A percentile compares a stretch with the other conserved stretches of the same genome.
These are phyloP conservation scores for Lepidochrysops patricia DNA, from an alignment of 2,888 invertebrate genomes.

Conservation along the genomic window DNA sequence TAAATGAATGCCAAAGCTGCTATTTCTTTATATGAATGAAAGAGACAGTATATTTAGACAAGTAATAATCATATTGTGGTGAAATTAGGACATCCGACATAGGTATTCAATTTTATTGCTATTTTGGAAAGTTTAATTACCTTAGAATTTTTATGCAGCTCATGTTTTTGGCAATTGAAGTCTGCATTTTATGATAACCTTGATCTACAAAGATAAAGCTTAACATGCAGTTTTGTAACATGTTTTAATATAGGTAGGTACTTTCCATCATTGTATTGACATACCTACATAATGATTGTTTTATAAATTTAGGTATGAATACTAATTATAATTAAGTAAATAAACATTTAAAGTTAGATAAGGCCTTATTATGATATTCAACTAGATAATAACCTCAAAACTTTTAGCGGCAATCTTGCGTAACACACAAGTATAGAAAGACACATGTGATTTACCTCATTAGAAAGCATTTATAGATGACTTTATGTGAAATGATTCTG, in stretches of 20 bases:
- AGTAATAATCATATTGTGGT: too few relatives aligned
- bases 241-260: neutral
- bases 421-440: slow-evolving; percentile 28
- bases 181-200: neutral
- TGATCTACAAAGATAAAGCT: neutral
- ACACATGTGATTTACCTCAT: slow-evolving; percentile 18
- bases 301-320: too few relatives aligned
- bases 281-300: too few relatives aligned
- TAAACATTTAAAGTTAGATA: too few relatives aligned
- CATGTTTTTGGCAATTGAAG: neutral
- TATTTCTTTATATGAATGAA: too few relatives aligned
- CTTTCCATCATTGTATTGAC: neutral
- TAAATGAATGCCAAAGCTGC: too few relatives aligned
- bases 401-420: slow-evolving; percentile 29
- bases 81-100: too few relatives aligned
- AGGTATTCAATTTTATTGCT: too few relatives aligned
- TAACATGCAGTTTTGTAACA: neutral
- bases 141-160: neutral
- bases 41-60: too few relatives aligned
- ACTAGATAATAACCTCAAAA: slow-evolving; percentile 39
- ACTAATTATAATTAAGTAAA: too few relatives aligned
- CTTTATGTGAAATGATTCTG: neutral
- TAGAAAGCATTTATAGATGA: neutral
- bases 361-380: neutral
- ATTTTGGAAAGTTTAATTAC: neutral